These are phyloP conservation scores for Pseudococcus jackbeardsleyi DNA, from an alignment of 2,888 invertebrate genomes.

Conservation along the genomic window DNA sequence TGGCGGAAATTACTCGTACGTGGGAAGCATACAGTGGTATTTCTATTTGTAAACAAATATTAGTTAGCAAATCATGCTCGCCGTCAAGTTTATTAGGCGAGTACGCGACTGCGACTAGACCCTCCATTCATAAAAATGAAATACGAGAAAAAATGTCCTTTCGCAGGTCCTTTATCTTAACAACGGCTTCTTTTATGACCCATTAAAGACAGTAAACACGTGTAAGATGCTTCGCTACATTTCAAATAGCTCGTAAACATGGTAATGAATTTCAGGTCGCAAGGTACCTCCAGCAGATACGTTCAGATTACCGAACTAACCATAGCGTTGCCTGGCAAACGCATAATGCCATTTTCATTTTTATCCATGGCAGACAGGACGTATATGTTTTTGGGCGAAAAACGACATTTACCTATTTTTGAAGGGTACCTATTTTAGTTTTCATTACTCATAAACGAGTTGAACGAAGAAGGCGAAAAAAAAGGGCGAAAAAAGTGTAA, in stretches of 20 bases:
- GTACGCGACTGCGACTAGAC: slow-evolving; percentile 33
- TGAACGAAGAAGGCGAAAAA: background rate
- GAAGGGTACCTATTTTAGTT: slow-evolving; percentile 28
- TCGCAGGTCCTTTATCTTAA: slow-evolving; percentile 19
- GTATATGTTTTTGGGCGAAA: slow-evolving; percentile 9
- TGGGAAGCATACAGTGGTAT: background rate
- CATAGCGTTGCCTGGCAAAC: background rate
- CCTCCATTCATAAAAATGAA: slow-evolving; percentile 55
- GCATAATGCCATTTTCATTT: background rate
- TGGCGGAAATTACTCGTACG: background rate
- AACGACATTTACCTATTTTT: slow-evolving; percentile 22
- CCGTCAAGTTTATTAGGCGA: background rate
- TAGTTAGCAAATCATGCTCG: slow-evolving; percentile 10
- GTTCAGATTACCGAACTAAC: background rate
- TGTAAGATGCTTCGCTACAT: slow-evolving; percentile 56
- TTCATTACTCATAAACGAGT: slow-evolving; percentile 34
- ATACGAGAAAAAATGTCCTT: slow-evolving; percentile 46
- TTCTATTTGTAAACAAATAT: slow-evolving; percentile 22
- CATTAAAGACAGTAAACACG: slow-evolving; percentile 61
- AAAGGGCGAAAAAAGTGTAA: background rate
- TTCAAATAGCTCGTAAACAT: slow-evolving; percentile 59
- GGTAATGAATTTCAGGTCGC: slow-evolving; percentile 58
- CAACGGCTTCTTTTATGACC: slow-evolving; percentile 60
- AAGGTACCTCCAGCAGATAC: slow-evolving; percentile 7
- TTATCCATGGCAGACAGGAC: background rate